Evolutionary conservation across 2,113 vertebrate genomes (phyloP), one percentile per base, ranked within the genome.

Genomic region (Lynx canadensis): DNA sequence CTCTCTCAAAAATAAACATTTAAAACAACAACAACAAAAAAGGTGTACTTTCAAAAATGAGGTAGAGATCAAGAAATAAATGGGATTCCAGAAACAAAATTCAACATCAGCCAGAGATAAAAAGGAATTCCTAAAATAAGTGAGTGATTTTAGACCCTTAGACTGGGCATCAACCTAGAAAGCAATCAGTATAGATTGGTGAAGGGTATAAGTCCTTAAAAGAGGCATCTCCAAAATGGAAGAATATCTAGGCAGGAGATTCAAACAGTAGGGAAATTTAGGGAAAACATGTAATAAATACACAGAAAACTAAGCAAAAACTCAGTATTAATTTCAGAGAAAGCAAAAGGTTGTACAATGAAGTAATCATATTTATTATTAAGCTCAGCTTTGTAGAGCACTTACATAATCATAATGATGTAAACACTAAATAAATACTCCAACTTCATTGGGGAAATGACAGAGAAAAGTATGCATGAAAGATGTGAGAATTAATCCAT

Each of bases 371-470:
- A 41, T n/a, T 60, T 92, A 93, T 50, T 76, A 93, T 11, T 38
- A 85, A 41, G 91, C 25, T 65, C 91, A 83, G 33, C 33, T 76
- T 84, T 76, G 55, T 85, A 93, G 2, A 36, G 33, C 18, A 66
- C 57, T 76, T 85, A 76, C 12, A 92, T 31, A 84, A 71, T 85
- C 55, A 74, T 69, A 78, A 76, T 60, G 78, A 92, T 52, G 41
- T 31, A 82, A 82, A 91, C 18, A 63, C 18, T 52, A 93, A 85
- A 85, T 52, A 93, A 85, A 85, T 33, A 93, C 52, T 93, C 52
- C 71, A 76, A 85, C 50, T 78, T 85, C 81, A 52, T 11, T 85
- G 18, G 14, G 25, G 48, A 76, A 45, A 76, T 65, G 33, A 74
- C 6, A 84, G 55, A 74, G 8, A 65, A 38, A 76, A 93, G 69